These are phyloP conservation scores for Palythoa grandis DNA, from an alignment of 92 coral and sea anemone genomes.

Conservation along the genomic window DNA sequence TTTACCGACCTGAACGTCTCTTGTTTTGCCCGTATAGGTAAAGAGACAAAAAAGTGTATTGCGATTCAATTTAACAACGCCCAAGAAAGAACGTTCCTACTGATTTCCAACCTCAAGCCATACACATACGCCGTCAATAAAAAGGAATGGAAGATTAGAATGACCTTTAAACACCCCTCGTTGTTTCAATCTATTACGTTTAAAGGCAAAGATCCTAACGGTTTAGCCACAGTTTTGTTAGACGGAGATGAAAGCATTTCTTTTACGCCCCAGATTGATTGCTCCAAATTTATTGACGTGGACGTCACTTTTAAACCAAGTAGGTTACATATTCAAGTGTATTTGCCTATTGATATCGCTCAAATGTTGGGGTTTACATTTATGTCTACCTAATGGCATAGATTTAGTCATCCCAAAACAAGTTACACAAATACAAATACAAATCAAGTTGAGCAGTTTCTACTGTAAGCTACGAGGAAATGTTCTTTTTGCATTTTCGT, in stretches of 20 bases:
- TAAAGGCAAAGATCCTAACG: slow-evolving; percentile 67
- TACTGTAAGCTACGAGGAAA: no score
- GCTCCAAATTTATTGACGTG: slow-evolving; percentile 79
- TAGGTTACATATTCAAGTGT: slow-evolving; percentile 22
- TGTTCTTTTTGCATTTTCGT: no score
- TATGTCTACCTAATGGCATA: no score
- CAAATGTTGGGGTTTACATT: no score
- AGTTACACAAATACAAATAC: no score
- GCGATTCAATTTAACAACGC: slow-evolving; percentile 83
- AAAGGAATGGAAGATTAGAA: slow-evolving; percentile 69
- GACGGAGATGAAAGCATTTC: slow-evolving; percentile 95
- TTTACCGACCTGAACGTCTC: neutral
- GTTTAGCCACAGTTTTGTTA: slow-evolving; percentile 57
- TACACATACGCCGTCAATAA: slow-evolving; percentile 73
- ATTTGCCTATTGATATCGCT: neutral
- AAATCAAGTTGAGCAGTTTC: no score
- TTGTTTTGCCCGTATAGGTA: neutral
- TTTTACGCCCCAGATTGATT: slow-evolving; percentile 81
- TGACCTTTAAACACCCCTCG: slow-evolving; percentile 85
- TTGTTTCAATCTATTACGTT: slow-evolving; percentile 84
- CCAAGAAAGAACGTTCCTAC: slow-evolving; percentile 55
- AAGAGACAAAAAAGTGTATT: slow-evolving; percentile 71
- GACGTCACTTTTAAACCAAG: slow-evolving; percentile 76
- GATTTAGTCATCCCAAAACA: no score
- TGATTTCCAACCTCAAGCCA: slow-evolving; percentile 70